Percentiles rank a stretch among this genome's conserved stretches.
Conservation (phyloP, 2,113 vertebrate genomes). For the Istiophorus platypterus region DNA sequence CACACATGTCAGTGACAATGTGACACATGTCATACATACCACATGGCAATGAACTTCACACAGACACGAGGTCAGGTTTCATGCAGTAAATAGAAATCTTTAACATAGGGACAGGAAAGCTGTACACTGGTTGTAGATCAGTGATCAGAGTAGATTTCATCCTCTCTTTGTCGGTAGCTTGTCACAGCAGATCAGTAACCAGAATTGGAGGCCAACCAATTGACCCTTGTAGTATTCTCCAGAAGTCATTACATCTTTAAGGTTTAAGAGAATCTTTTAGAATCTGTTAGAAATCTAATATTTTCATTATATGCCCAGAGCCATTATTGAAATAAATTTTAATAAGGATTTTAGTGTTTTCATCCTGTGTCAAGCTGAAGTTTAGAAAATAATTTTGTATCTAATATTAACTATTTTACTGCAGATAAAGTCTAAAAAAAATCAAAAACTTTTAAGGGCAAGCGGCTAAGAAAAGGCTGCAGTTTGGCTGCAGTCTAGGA, state of each 20-base stretch:
- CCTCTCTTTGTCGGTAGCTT: background rate
- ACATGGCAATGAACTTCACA: slow-evolving; percentile 7
- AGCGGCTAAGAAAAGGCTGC: too few species aligned
- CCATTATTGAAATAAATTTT: too few species aligned
- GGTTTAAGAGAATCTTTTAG: background rate
- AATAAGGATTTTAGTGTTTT: too few species aligned
- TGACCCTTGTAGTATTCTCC: slow-evolving; percentile 2
- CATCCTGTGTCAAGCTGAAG: too few species aligned
- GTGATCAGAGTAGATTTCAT: slow-evolving; percentile 16
- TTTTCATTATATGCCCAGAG: too few species aligned
- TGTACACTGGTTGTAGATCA: slow-evolving; percentile 11
- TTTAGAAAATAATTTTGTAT: too few species aligned
- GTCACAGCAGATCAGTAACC: background rate
- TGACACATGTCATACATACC: slow-evolving; percentile 43
- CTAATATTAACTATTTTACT: too few species aligned
- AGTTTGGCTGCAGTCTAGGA: too few species aligned
- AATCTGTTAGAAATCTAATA: too few species aligned
- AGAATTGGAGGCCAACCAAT: background rate
- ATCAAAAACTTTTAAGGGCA: too few species aligned
- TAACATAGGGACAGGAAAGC: slow-evolving; percentile 1
- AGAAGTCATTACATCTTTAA: background rate
- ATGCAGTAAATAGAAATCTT: slow-evolving; percentile 19
- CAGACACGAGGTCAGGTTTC: slow-evolving; percentile 37
- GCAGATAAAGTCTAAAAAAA: too few species aligned
- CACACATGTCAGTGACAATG: slow-evolving; percentile 21